These are phyloP conservation scores for Harpalus rubripes DNA, from an alignment of 2,888 invertebrate genomes.

Conservation along the genomic window DNA sequence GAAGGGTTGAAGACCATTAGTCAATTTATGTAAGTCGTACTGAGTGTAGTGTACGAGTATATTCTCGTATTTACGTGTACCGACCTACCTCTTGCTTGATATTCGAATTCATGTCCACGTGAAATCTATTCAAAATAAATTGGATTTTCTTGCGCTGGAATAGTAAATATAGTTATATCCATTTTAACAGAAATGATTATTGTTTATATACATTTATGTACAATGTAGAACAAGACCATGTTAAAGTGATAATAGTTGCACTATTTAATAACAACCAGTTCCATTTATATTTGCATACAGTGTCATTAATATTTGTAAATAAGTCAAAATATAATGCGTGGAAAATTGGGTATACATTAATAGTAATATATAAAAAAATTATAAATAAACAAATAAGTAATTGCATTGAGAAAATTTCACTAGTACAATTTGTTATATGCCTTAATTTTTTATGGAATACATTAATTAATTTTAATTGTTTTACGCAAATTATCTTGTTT, in stretches of 20 bases:
- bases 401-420: slow-evolving; percentile 8
- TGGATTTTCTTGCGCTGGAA: slow-evolving; percentile 13
- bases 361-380: slow-evolving; percentile 6
- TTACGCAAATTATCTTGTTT: background rate
- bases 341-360: slow-evolving; percentile 13
- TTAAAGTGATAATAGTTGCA: background rate
- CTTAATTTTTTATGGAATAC: slow-evolving; percentile 2
- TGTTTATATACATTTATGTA: slow-evolving; percentile 7
- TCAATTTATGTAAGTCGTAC: no score
- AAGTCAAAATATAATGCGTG: background rate
- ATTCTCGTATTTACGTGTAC: no score
- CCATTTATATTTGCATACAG: background rate
- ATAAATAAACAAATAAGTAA: slow-evolving; percentile 1
- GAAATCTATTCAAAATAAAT: slow-evolving; percentile 13
- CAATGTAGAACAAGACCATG: background rate
- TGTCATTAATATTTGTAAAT: background rate
- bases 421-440: background rate
- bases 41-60: no score
- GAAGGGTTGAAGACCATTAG: no score
- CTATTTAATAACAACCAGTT: slow-evolving; percentile 6
- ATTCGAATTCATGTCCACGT: background rate
- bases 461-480: background rate
- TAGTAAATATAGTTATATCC: background rate
- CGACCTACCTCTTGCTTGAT: background rate
- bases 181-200: background rate